phyloP scores from a whole-genome alignment of 2,113 vertebrate species.

The Oxyura jamaicensis region DNA sequence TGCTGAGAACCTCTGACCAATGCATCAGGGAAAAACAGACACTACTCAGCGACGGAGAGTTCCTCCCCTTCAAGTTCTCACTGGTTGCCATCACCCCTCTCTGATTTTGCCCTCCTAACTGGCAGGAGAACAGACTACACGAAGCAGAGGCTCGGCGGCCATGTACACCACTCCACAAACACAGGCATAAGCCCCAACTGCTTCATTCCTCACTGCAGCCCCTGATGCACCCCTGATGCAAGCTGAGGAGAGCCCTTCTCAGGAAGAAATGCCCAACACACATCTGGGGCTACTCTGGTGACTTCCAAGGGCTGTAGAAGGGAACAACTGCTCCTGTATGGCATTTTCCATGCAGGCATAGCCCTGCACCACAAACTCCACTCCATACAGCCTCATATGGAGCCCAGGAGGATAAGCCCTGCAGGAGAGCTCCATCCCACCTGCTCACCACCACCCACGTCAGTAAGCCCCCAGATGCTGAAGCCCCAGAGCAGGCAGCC shows the following conservation, averaged over 20 bases:
- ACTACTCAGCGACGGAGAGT: background rate
- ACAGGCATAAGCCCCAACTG: background rate
- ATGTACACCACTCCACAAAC: background rate
- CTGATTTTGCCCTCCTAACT: background rate
- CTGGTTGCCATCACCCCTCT: background rate
- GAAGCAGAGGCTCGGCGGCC: background rate
- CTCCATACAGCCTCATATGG: fast-evolving
- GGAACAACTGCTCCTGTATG: background rate
- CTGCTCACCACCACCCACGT: background rate
- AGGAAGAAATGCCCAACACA: background rate
- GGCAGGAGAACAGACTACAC: background rate
- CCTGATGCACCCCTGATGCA: background rate
- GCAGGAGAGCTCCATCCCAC: background rate
- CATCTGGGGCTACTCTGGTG: fast-evolving
- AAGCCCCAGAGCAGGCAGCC: background rate
- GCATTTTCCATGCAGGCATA: background rate
- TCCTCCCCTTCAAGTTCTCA: background rate
- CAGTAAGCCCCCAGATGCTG: background rate
- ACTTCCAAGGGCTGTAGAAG: background rate
- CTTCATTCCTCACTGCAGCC: background rate
- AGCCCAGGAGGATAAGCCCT: background rate
- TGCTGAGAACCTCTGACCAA: background rate
- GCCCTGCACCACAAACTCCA: background rate
- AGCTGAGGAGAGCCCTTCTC: background rate
- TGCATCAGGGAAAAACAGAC: background rate